These are phyloP conservation scores for Synaphobranchus kaupii DNA, from an alignment of 2,797 vertebrate species.

Conservation along the genomic window DNA sequence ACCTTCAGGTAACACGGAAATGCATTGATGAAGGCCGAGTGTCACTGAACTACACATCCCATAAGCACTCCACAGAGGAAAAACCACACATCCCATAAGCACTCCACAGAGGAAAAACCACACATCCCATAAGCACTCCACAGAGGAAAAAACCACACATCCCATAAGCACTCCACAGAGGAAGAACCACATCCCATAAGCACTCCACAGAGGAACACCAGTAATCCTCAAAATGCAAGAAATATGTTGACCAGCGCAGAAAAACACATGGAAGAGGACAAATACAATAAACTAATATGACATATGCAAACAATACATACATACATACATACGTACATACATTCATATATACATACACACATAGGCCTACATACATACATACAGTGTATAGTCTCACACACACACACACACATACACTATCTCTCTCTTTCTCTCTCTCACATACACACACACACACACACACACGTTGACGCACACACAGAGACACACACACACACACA, in stretches of 20 bases:
- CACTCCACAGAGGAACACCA: not conserved
- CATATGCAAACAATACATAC: not conserved
- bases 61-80: no score
- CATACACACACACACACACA: not conserved
- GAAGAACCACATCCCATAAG: not conserved
- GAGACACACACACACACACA: not conserved
- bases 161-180: no score
- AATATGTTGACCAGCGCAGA: not conserved
- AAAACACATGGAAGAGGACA: not conserved
- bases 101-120: no score
- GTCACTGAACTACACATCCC: conserved; percentile 22
- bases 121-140: no score
- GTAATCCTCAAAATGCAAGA: conserved; percentile 14
- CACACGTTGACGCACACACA: not conserved
- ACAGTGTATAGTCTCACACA: not conserved
- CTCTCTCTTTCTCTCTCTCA: no score
- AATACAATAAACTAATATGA: no score
- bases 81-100: no score
- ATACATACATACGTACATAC: no score
- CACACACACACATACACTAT: not conserved
- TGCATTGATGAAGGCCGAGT: conserved; percentile 34
- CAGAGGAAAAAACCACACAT: no score
- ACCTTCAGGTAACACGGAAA: conserved; percentile 44
- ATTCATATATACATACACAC: no score
- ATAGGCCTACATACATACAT: no score